Conservation (phyloP, 2,113 vertebrate genomes). For the Hirundichthys speculiger region DNA sequence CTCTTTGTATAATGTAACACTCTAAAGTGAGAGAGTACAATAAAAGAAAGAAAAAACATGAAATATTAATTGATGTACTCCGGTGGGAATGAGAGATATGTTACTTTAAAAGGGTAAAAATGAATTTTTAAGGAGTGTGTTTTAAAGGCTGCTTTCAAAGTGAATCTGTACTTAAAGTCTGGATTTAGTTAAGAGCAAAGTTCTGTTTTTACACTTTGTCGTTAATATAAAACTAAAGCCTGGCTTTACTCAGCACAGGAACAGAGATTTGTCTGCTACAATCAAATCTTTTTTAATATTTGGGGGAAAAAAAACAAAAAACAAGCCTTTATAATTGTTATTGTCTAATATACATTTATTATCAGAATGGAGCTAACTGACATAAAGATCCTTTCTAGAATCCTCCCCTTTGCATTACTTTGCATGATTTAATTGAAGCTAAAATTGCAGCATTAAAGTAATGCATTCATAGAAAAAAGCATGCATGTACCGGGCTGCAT, state of each 20-base stretch:
- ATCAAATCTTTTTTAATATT: too few relatives aligned
- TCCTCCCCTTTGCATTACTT: too few relatives aligned
- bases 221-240: not conserved
- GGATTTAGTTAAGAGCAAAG: not conserved
- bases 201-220: not conserved
- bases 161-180: not conserved
- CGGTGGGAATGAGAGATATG: not conserved
- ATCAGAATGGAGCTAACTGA: too few relatives aligned
- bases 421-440: too few relatives aligned
- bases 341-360: too few relatives aligned
- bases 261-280: not conserved
- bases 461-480: too few relatives aligned
- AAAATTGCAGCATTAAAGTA: too few relatives aligned
- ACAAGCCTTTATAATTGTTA: too few relatives aligned
- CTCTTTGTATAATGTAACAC: slow-evolving; percentile 36
- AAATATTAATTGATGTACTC: slow-evolving; percentile 33
- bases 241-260: not conserved
- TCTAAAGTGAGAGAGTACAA: slow-evolving; percentile 11
- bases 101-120: slow-evolving; percentile 11
- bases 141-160: not conserved
- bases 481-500: too few relatives aligned
- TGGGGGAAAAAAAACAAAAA: too few relatives aligned
- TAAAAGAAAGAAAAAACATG: slow-evolving; percentile 25
- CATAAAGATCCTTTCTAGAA: too few relatives aligned
- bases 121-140: slow-evolving; percentile 10